These are phyloP conservation scores for Polietes domitor DNA, from an alignment of 2,888 invertebrate genomes.

Conservation along the genomic window DNA sequence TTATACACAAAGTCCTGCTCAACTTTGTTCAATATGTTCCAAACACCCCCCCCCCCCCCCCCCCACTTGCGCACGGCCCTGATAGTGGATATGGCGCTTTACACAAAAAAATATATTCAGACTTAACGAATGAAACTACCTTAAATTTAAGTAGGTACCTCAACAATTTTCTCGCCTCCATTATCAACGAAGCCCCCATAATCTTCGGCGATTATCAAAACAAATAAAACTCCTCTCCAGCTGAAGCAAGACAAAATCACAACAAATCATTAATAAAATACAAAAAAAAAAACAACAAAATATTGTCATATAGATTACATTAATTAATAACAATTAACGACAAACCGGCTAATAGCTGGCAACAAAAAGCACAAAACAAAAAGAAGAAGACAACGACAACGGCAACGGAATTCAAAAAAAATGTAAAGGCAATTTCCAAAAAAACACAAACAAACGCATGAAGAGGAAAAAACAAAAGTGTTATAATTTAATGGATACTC, in stretches of 20 bases:
- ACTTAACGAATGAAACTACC: no score
- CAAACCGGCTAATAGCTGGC: slow-evolving; percentile 13
- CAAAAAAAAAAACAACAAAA: slow-evolving; percentile 1
- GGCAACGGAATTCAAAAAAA: no score
- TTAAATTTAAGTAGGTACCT: no score
- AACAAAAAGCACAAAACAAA: not conserved
- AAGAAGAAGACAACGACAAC: slow-evolving; percentile 3
- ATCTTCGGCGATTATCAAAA: not conserved
- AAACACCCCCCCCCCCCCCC: no score
- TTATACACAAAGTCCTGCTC: no score
- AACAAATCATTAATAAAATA: slow-evolving; percentile 17
- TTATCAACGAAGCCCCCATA: not conserved
- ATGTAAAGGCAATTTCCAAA: not conserved
- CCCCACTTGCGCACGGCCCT: no score
- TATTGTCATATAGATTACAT: slow-evolving; percentile 25
- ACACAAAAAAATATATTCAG: no score
- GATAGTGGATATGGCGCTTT: no score
- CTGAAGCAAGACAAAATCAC: not conserved
- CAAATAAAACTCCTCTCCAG: slow-evolving; percentile 2
- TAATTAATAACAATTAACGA: slow-evolving; percentile 25
- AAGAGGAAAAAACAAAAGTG: slow-evolving; percentile 16
- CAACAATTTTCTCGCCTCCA: no score
- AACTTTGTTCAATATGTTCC: no score
- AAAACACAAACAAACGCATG: slow-evolving; percentile 9
- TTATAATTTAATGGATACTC: slow-evolving; percentile 25